Base-by-base conservation (phyloP, 1,140 invertebrate genomes). In the Drosophila fuyamai region DNA sequence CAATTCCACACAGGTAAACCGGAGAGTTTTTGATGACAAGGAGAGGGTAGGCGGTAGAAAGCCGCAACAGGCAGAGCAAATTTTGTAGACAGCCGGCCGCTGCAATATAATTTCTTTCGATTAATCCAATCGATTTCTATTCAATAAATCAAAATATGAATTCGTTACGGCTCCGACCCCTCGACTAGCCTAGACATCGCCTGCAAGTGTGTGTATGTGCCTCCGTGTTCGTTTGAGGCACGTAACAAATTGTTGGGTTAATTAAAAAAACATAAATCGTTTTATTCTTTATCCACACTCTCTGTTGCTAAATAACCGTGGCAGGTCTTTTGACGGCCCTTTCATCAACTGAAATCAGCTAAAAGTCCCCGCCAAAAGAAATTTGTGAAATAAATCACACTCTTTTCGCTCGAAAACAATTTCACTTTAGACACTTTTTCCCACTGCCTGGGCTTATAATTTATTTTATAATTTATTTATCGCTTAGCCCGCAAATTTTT, bases 251-350 rank as follows among this genome's bases (percentile, higher is more conserved):
- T 90, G 90, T 78, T 81, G 75, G 90, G 90, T 91, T 91, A 91
- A 91, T 91, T 91, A 91, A 91, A 91, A 91, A 91, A 91, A 81
- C 90, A 91, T 91, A 91, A 91, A 91, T 91, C 84, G 90, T 91
- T 91, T 83, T 77, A 86, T 82, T 89, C 88, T 75, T 71, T 61
- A 71, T 77, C 65, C 50, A 43, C 50, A 73, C 57, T 43, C 59
- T 16, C 47, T 6, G 43, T 36, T 14, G 18, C 68, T 68, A 76
- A 84, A 74, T 18, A 80, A 80, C 70, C 62, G 76, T 82, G 71
- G 58, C 66, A 76, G 70, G 41, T 60, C 50, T 71, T 60, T 60
- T 70, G 79, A 85, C 61, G 75, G 61, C 75, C 82, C 83, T 85
- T 85, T 85, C 82, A 85, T 82, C 83, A 86, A 50, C 61, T 76